Conservation (phyloP, 2,797 vertebrate genomes). For the Podargus strigoides region DNA sequence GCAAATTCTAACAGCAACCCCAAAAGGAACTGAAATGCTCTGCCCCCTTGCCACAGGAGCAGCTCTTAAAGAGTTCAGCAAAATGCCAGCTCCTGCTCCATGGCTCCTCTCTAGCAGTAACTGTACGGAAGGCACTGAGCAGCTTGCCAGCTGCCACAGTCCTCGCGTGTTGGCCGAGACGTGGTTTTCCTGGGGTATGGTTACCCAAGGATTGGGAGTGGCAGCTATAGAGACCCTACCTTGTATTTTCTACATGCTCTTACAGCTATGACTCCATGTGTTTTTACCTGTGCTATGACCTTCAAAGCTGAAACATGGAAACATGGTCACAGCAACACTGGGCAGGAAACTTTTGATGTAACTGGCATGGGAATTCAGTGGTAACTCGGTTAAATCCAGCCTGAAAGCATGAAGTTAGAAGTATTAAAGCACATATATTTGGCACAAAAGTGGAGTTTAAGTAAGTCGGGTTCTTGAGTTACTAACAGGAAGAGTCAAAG, state of each 20-base stretch:
- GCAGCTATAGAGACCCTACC: background rate
- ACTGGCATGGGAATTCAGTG: background rate
- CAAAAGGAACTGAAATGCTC: background rate
- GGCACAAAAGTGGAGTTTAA: background rate
- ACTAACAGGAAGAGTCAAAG: background rate
- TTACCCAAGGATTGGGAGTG: background rate
- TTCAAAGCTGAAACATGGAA: background rate
- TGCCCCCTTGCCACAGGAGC: background rate
- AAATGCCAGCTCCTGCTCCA: background rate
- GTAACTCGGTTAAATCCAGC: background rate
- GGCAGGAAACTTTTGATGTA: background rate
- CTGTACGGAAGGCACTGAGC: accelerated
- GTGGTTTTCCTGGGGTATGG: background rate
- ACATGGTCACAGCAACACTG: accelerated
- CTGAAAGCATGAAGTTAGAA: background rate
- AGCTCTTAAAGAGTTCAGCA: background rate
- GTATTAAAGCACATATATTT: background rate
- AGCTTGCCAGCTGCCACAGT: background rate
- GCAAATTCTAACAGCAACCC: background rate
- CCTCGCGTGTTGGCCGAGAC: accelerated
- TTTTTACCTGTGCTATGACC: background rate
- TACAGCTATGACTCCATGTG: accelerated
- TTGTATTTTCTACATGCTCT: background rate
- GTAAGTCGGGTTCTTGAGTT: background rate
- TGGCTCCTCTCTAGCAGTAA: background rate